Evolutionary conservation across 1,140 invertebrate species (phyloP).

Genomic region (Dufourea novaeangliae): DNA sequence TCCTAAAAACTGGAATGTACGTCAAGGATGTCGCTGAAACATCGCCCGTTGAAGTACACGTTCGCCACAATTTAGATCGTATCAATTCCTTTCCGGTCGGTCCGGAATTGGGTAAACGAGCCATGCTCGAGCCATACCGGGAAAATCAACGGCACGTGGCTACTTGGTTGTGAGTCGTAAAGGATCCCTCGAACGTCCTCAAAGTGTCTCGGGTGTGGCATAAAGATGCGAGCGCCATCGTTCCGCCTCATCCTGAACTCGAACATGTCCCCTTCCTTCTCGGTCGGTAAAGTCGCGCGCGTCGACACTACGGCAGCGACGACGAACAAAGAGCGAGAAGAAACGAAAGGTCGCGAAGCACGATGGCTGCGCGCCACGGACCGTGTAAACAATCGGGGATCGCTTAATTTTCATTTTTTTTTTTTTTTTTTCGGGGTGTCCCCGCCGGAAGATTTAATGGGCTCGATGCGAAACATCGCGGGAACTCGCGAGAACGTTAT

Average conservation of each 20-base stretch:
- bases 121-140: slow-evolving; percentile 62
- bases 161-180: slow-evolving; percentile 60
- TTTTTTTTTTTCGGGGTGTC: slow-evolving; percentile 66
- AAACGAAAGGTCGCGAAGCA: not conserved
- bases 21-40: not conserved
- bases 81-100: not conserved
- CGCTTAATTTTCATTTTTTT: slow-evolving; percentile 75
- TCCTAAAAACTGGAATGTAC: not conserved
- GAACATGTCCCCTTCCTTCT: too few species aligned
- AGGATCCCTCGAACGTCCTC: slow-evolving; percentile 45
- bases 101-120: slow-evolving; percentile 3
- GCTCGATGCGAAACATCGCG: slow-evolving; percentile 14
- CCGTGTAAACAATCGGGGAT: slow-evolving; percentile 71
- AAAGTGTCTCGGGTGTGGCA: slow-evolving; percentile 76
- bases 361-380: not conserved
- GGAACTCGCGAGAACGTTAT: slow-evolving; percentile 21
- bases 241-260: not conserved
- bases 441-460: slow-evolving; percentile 38
- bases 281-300: slow-evolving; percentile 66
- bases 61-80: too few species aligned
- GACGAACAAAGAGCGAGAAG: slow-evolving; percentile 32
- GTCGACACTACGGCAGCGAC: not conserved
- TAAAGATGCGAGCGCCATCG: slow-evolving; percentile 74
- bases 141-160: slow-evolving; percentile 69
- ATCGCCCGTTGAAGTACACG: not conserved